A percentile compares a stretch with the other conserved stretches of the same genome.
These are phyloP conservation scores for Myanophis thanlyinensis DNA, from an alignment of 2,113 vertebrate species.

Conservation along the genomic window DNA sequence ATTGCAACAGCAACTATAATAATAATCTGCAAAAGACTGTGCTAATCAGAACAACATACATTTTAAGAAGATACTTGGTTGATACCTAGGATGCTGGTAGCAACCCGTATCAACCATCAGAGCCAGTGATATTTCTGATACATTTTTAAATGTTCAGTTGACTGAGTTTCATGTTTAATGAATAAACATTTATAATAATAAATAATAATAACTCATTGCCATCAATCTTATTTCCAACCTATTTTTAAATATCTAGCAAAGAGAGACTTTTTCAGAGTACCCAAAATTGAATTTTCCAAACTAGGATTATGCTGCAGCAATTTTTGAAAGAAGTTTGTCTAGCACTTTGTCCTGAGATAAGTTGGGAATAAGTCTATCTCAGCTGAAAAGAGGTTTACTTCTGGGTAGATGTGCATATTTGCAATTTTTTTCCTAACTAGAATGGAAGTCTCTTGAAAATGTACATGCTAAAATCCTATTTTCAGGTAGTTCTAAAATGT, in stretches of 20 bases:
- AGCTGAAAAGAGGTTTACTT: not conserved
- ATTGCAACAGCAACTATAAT: too few species aligned
- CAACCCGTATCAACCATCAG: too few species aligned
- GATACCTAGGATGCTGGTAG: too few species aligned
- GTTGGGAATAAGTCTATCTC: not conserved
- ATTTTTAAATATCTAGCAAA: not conserved
- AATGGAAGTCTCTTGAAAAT: not conserved
- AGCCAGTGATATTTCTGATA: too few species aligned
- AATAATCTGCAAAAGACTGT: too few species aligned
- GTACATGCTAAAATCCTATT: not conserved
- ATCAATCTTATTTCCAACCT: not conserved
- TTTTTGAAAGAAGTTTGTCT: not conserved
- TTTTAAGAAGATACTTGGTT: too few species aligned
- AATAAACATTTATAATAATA: too few species aligned
- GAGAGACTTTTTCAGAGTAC: not conserved
- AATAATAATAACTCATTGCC: not conserved
- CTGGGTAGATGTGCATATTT: not conserved
- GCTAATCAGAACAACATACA: too few species aligned
- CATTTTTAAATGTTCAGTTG: too few species aligned
- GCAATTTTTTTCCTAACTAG: not conserved
- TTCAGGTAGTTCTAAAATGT: slow-evolving; percentile 4
- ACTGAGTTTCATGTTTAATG: too few species aligned
- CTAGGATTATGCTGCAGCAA: not conserved
- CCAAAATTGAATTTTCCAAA: not conserved
- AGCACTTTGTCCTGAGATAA: not conserved